Evolutionary conservation across 2,113 vertebrate species (phyloP), one percentile per base, ranked within the genome.

Genomic region (Vidua chalybeata): DNA sequence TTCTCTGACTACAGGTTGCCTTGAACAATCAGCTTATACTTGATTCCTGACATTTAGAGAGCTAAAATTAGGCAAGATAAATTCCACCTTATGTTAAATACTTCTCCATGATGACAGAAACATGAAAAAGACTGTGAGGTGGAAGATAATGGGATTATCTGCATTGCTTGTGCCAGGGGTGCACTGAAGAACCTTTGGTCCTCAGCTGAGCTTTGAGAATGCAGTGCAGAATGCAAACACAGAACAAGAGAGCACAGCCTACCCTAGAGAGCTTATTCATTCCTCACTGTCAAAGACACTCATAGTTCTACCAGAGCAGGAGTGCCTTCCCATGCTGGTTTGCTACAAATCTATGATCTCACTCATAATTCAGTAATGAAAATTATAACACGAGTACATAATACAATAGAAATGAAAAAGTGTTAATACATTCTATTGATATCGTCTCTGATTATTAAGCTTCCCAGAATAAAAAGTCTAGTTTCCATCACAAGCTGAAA

Each of bases 61-160:
- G 76, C 76, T 93, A 93, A 94, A 96, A 90, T 95, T 93, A 93
- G 68, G 23, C 24, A 89, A 95, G 79, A 86, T 81, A 95, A 95
- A 95, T 94, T 95, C 68, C 52, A 93, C 45, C 33, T 63, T 81
- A 78, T 77, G 80, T 55, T 89, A 80, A 93, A 77, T 63, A 71
- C 7, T 80, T 87, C 41, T 52, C 58, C 45, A 24, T 31, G 21
- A 87, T 93, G 45, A 68, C 62, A 89, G 55, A 87, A 87, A 46
- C 87, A 58, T 3, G 12, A 68, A 82, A 87, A 87, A 49, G 14
- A 30, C 24, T 79, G 55, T 66, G 31, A 85, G 22, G 39, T 66
- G 81, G 31, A 96, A 87, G 41, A 54, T 54, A 87, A 89, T 46
- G 33, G 33, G 35, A 91, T 82, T 87, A 87, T 62, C n/a, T 73